Percentiles rank a stretch among this genome's conserved stretches.
These are phyloP conservation scores for Percopsis transmontana DNA, from an alignment of 2,113 vertebrate species.

Conservation along the genomic window DNA sequence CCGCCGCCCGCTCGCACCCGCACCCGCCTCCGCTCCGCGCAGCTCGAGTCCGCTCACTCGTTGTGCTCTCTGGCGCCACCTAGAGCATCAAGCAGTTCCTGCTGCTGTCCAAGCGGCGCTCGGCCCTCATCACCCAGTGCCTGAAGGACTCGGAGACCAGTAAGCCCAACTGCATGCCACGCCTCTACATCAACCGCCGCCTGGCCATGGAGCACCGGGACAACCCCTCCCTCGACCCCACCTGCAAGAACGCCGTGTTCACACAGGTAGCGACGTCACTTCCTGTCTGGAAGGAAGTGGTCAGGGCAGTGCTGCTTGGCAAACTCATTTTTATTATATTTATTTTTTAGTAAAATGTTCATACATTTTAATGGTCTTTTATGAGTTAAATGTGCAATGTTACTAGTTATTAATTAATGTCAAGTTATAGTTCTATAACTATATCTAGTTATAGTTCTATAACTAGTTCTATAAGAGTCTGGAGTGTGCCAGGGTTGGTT, in stretches of 20 bases:
- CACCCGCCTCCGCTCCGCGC: no score
- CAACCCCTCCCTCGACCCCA: conserved; percentile 88
- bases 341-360: no score
- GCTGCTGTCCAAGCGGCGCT: conserved; percentile 91
- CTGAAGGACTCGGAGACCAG: conserved; percentile 96
- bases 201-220: conserved; percentile 97
- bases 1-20: not conserved
- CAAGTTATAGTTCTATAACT: no score
- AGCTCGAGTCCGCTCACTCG: no score
- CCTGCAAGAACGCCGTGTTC: conserved; percentile 92
- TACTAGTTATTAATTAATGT: no score
- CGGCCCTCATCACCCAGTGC: conserved; percentile 91
- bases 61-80: conserved; percentile 16
- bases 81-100: conserved; percentile 96
- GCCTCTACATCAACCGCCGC: conserved; percentile 97
- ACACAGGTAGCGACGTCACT: conserved; percentile 82
- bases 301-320: not conserved
- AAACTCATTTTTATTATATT: no score
- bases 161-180: conserved; percentile 95
- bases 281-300: not conserved
- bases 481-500: no score
- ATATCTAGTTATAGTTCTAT: no score
- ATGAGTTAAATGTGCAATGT: no score
- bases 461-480: no score
- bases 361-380: no score